Percentiles rank a stretch among this genome's conserved stretches.
These are phyloP conservation scores for Meghimatium bilineatum DNA, from an alignment of 2,888 invertebrate species.

Conservation along the genomic window DNA sequence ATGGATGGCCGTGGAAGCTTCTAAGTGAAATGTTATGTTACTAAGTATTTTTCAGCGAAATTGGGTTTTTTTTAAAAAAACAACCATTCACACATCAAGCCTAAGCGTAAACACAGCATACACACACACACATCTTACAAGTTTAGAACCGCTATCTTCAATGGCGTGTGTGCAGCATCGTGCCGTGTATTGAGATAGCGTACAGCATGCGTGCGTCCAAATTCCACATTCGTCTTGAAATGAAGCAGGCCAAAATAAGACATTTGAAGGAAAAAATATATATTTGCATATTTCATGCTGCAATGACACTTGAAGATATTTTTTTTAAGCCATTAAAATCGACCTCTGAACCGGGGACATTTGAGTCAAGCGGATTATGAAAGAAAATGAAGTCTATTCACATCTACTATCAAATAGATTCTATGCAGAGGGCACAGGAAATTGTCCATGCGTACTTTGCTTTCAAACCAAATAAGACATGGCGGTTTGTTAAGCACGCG, in stretches of 20 bases:
- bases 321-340: neutral
- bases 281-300: neutral
- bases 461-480: neutral
- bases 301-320: neutral
- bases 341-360: neutral
- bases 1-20: no score
- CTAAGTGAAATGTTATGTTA: no score
- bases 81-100: no score
- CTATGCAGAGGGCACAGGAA: conserved; percentile 3
- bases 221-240: conserved; percentile 3
- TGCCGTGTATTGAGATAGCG: neutral
- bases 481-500: neutral
- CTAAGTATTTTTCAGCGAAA: no score
- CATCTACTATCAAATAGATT: conserved; percentile 4
- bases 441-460: conserved; percentile 5
- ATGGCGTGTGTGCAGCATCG: neutral
- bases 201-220: neutral
- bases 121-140: neutral
- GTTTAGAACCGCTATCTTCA: neutral
- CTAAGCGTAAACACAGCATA: no score
- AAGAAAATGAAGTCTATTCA: conserved; percentile 8
- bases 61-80: no score
- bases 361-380: conserved; percentile 20
- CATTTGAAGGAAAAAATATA: neutral
- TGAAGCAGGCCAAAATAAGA: no score